phyloP scores from a whole-genome alignment of 2,113 vertebrate species.

The Carassius gibelio region DNA sequence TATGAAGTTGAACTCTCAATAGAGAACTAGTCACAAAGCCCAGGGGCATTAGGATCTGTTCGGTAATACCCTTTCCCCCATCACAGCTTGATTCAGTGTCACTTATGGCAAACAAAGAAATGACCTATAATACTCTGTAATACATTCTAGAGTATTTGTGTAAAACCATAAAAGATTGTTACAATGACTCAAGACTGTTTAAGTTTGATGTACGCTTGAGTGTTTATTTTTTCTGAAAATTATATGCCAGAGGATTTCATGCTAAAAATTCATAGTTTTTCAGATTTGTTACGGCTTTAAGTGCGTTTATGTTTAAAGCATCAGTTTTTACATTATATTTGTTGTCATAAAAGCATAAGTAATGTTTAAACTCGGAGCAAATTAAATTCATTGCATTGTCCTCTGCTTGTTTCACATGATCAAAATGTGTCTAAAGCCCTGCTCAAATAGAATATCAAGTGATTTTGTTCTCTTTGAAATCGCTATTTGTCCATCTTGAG shows the following conservation, averaged over 20 bases:
- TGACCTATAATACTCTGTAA: not conserved
- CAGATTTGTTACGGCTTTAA: not conserved
- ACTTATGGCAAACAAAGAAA: not conserved
- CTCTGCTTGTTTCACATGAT: not conserved
- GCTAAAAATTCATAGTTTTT: not conserved
- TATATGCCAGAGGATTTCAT: not conserved
- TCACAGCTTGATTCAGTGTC: constrained; percentile 4
- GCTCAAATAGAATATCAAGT: not conserved
- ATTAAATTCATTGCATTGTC: not conserved
- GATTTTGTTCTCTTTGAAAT: constrained; percentile 10
- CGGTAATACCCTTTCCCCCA: not conserved
- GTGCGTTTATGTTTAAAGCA: not conserved
- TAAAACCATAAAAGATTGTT: not conserved
- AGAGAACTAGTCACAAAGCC: constrained; percentile 14
- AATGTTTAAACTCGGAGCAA: not conserved
- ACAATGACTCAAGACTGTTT: not conserved
- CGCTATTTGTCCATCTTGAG: not conserved
- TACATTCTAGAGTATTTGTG: not conserved
- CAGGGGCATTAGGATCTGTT: not conserved
- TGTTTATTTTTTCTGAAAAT: not conserved
- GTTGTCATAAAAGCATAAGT: not conserved
- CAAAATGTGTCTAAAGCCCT: not conserved
- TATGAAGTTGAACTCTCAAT: constrained; percentile 23
- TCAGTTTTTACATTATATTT: not conserved
- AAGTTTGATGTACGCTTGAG: not conserved